These are phyloP conservation scores for Drosophila funebris DNA, from an alignment of 1,140 invertebrate genomes.

Conservation along the genomic window DNA sequence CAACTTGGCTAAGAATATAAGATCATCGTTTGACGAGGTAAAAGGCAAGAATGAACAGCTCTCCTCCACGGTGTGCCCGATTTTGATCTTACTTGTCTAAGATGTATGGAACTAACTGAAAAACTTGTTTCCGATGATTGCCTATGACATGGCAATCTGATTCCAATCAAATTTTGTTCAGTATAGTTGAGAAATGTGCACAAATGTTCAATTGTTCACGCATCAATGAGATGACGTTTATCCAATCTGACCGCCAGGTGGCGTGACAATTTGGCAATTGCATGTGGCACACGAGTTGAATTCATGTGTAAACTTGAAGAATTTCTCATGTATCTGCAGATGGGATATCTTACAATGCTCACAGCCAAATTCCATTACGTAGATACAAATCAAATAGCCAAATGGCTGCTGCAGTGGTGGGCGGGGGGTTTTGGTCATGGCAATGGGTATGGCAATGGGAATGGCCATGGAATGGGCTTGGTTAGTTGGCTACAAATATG, in stretches of 20 bases:
- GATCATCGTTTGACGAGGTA: neutral
- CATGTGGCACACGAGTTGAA: constrained; percentile 4
- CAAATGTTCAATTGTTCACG: neutral
- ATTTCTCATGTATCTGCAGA: constrained; percentile 38
- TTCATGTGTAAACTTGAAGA: neutral
- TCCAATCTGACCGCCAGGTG: constrained; percentile 44
- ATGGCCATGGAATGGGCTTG: neutral
- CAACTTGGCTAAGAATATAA: neutral
- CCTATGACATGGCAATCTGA: no score
- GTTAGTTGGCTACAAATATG: constrained; percentile 43
- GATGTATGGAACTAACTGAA: neutral
- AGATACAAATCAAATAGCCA: constrained; percentile 76
- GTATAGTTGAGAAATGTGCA: neutral
- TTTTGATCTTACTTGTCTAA: no score
- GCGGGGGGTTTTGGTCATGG: neutral
- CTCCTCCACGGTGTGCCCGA: no score
- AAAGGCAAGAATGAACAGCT: no score
- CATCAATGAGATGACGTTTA: neutral
- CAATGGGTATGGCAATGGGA: neutral
- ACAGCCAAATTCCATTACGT: constrained; percentile 65
- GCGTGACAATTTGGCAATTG: constrained; percentile 39
- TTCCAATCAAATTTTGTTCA: neutral
- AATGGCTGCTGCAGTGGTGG: constrained; percentile 5
- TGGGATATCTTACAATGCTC: constrained; percentile 35
- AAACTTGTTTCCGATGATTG: neutral